phyloP scores from a whole-genome alignment of 2,797 vertebrate genomes.

The Schizothorax lantsangensis region DNA sequence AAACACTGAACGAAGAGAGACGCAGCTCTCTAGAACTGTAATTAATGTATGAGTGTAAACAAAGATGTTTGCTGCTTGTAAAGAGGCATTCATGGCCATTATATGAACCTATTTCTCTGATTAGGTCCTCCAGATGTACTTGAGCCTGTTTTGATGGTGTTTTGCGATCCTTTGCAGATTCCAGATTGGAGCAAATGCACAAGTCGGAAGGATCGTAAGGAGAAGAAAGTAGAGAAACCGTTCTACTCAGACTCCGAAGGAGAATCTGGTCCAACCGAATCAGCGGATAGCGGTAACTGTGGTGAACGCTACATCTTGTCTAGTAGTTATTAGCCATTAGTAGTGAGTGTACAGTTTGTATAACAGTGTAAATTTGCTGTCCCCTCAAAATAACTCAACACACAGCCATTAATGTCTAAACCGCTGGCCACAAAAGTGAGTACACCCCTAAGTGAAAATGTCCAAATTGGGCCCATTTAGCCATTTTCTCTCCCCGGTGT shows the following conservation, averaged over 20 bases:
- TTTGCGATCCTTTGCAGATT: slow-evolving; percentile 79
- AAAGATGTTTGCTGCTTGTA: slow-evolving; percentile 54
- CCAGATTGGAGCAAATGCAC: slow-evolving; percentile 99
- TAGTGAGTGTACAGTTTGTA: too few relatives aligned
- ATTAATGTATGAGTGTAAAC: slow-evolving; percentile 8
- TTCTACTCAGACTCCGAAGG: slow-evolving; percentile 98
- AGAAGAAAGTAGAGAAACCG: slow-evolving; percentile 96
- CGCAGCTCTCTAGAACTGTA: slow-evolving; percentile 28
- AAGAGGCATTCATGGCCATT: slow-evolving; percentile 78
- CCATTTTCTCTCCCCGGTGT: too few relatives aligned
- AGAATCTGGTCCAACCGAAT: slow-evolving; percentile 95
- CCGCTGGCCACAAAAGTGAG: too few relatives aligned
- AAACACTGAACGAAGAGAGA: slow-evolving; percentile 18
- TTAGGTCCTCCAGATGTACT: neutral
- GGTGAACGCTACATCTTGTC: neutral
- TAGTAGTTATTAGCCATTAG: neutral
- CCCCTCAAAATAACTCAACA: too few relatives aligned
- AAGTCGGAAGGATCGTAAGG: slow-evolving; percentile 95
- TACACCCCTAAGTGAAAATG: too few relatives aligned
- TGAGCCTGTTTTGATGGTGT: slow-evolving; percentile 26
- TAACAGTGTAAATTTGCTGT: too few relatives aligned
- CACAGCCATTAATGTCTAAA: too few relatives aligned
- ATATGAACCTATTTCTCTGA: slow-evolving; percentile 57
- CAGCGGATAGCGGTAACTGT: slow-evolving; percentile 91
- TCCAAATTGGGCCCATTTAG: too few relatives aligned